Conservation (phyloP, 2,797 vertebrate genomes). For the Steatocranus sp. region DNA sequence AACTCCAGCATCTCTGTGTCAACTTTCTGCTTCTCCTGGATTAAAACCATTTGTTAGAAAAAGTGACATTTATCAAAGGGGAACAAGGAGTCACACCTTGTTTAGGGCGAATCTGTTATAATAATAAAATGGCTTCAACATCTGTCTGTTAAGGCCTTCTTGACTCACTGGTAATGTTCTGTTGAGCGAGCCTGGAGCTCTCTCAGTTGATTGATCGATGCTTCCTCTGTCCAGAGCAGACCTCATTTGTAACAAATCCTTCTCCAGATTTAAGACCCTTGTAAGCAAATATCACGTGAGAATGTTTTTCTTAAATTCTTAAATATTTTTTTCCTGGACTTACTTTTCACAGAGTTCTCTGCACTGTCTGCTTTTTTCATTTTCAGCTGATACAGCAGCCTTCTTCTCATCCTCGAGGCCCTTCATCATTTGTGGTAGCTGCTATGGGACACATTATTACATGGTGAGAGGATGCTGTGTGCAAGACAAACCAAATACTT, state of each 20-base stretch:
- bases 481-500: not conserved
- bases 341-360: slow-evolving; percentile 70
- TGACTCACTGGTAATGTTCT: slow-evolving; percentile 31
- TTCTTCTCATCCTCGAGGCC: slow-evolving; percentile 57
- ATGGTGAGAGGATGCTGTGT: not conserved
- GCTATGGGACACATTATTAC: slow-evolving; percentile 28
- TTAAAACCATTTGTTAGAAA: not conserved
- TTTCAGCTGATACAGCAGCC: slow-evolving; percentile 36
- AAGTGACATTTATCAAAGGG: not conserved
- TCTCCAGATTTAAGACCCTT: slow-evolving; percentile 73
- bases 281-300: not conserved
- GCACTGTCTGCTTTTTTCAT: slow-evolving; percentile 49
- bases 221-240: slow-evolving; percentile 44
- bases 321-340: slow-evolving; percentile 1
- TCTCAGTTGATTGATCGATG: not conserved
- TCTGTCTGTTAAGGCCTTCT: slow-evolving; percentile 36
- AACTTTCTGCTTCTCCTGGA: slow-evolving; percentile 40
- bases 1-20: slow-evolving; percentile 53
- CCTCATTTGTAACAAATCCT: slow-evolving; percentile 69
- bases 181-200: not conserved
- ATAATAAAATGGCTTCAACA: not conserved
- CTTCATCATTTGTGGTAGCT: slow-evolving; percentile 55
- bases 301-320: not conserved
- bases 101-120: not conserved
- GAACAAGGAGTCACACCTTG: not conserved